These are phyloP conservation scores for Salvator merianae DNA, from an alignment of 2,113 vertebrate genomes.

Conservation along the genomic window DNA sequence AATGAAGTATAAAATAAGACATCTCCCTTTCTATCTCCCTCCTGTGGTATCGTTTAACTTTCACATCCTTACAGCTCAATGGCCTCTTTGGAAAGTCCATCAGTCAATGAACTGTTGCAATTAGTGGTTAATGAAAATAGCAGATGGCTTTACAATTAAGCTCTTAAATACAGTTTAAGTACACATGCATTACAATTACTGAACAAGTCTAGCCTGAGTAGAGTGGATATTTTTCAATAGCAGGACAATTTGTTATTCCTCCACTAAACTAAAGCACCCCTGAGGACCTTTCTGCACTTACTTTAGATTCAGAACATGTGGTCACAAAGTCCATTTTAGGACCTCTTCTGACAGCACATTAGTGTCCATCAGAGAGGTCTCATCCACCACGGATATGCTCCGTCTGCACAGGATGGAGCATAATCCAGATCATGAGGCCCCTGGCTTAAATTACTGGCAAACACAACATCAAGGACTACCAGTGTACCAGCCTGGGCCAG, in stretches of 20 bases:
- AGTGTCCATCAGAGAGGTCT: too few species aligned
- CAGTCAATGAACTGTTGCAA: not conserved
- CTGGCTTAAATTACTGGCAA: too few species aligned
- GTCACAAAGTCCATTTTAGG: too few species aligned
- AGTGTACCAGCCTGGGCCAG: too few species aligned
- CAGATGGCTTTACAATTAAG: constrained; percentile 25
- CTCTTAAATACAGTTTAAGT: constrained; percentile 12
- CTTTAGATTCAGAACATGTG: too few species aligned
- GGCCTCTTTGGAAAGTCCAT: not conserved
- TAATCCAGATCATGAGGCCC: too few species aligned
- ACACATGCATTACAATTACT: not conserved
- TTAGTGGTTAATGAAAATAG: constrained; percentile 11
- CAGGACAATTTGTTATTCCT: not conserved
- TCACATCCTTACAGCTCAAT: not conserved
- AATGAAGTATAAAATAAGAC: not conserved
- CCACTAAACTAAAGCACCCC: not conserved
- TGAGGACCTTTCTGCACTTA: not conserved
- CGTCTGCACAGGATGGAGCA: too few species aligned
- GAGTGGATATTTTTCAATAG: not conserved
- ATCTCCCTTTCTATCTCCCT: not conserved
- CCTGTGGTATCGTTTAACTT: not conserved
- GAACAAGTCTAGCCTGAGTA: constrained; percentile 15
- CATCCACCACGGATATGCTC: too few species aligned
- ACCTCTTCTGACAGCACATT: too few species aligned
- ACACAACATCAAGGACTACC: too few species aligned